Evolutionary conservation across 92 coral and sea anemone species (phyloP).

Genomic region (Actinostola sp.): DNA sequence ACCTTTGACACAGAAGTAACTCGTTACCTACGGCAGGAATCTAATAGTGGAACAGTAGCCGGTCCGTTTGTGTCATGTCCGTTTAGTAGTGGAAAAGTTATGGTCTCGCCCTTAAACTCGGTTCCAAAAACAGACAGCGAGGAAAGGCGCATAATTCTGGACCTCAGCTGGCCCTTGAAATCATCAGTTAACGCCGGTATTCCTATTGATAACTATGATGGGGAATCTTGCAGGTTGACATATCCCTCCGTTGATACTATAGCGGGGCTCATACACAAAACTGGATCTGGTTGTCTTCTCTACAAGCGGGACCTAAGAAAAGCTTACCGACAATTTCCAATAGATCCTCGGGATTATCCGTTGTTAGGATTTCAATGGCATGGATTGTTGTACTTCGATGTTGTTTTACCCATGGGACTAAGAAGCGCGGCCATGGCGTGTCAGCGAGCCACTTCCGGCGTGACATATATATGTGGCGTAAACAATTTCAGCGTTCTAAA

Average conservation of each 20-base stretch:
- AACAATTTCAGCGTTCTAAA: conserved; percentile 21
- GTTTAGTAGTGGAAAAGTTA: neutral
- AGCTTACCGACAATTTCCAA: conserved; percentile 38
- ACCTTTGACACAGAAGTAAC: no score
- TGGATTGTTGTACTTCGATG: conserved; percentile 12
- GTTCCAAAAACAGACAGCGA: conserved; percentile 25
- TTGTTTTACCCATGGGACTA: conserved; percentile 57
- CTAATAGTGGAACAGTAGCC: no score
- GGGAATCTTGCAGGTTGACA: conserved; percentile 23
- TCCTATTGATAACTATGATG: conserved; percentile 19
- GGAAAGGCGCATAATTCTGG: conserved; percentile 37
- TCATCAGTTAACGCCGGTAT: conserved; percentile 56
- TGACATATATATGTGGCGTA: conserved; percentile 14
- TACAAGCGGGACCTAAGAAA: conserved; percentile 17
- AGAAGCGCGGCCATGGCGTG: conserved; percentile 56
- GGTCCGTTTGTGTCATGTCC: no score
- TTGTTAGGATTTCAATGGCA: conserved; percentile 37
- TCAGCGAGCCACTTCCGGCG: conserved; percentile 35
- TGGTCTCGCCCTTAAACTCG: no score
- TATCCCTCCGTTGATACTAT: conserved; percentile 26
- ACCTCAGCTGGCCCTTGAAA: conserved; percentile 45
- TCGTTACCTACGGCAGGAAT: no score
- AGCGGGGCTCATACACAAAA: neutral
- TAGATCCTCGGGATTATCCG: conserved; percentile 39
- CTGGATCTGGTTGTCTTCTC: conserved; percentile 7